Evolutionary conservation across 2,888 invertebrate genomes (phyloP).

Genomic region (Troides helena): DNA sequence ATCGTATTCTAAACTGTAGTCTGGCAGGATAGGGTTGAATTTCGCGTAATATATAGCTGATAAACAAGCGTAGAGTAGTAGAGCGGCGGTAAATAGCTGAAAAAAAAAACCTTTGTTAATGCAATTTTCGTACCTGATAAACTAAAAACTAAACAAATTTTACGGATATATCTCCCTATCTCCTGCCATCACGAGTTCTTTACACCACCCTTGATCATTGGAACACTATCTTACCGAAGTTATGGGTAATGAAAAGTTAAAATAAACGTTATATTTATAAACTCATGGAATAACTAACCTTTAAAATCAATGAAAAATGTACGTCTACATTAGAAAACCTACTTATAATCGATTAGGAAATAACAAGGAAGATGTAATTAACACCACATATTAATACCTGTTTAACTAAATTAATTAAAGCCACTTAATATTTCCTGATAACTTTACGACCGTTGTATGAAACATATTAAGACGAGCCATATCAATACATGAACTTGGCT

Average conservation of each 20-base stretch:
- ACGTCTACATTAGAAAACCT: too few relatives aligned
- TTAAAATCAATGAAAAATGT: too few relatives aligned
- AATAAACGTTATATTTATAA: too few relatives aligned
- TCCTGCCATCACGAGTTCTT: too few relatives aligned
- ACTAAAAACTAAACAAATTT: not conserved
- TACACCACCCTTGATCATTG: too few relatives aligned
- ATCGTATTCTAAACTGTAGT: slow-evolving; percentile 86
- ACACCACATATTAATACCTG: not conserved
- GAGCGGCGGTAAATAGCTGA: slow-evolving; percentile 89
- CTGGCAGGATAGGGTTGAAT: slow-evolving; percentile 90
- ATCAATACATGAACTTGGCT: slow-evolving; percentile 7
- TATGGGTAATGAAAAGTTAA: too few relatives aligned
- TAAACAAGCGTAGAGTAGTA: slow-evolving; percentile 90
- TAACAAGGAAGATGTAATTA: not conserved
- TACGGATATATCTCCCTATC: too few relatives aligned
- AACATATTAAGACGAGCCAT: slow-evolving; percentile 2
- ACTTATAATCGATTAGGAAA: too few relatives aligned
- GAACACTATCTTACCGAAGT: too few relatives aligned
- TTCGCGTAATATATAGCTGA: slow-evolving; percentile 94
- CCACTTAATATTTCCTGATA: not conserved
- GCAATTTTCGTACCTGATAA: not conserved
- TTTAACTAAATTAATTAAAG: not conserved
- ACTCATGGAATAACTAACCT: too few relatives aligned
- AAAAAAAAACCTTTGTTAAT: slow-evolving; percentile 44
- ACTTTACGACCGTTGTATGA: not conserved